Evolutionary conservation across 2,113 vertebrate species (phyloP), one percentile per base, ranked within the genome.

Genomic region (Antigone vipio): DNA sequence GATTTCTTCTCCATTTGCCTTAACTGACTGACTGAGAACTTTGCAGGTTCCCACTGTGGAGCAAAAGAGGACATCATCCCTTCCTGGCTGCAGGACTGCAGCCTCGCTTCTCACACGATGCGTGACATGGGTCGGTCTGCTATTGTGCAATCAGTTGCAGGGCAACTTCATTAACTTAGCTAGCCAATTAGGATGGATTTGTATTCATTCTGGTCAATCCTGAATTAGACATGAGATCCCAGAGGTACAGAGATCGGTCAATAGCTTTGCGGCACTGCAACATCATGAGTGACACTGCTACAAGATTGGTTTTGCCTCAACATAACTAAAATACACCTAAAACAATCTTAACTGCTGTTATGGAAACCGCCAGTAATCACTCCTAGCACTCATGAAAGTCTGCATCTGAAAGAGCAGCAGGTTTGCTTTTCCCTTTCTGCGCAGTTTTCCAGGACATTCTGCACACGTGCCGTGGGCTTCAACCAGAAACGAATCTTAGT

Each of bases 151-250:
- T 73, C 45, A 45, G 56, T 10, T 49, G 40, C 49, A 74, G 88
- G 82, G 50, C 83, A 88, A 74, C 38, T 67, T 94, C 60, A 83
- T 95, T 95, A 84, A 90, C 64, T 88, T 42, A 35, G 84, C 53
- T 44, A 84, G 85, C 55, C 82, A 88, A 30, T 93, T 92, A 96
- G 88, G 64, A 92, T 77, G 68, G 82, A 86, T 92, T 55, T 80
- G 59, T 47, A 44, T 86, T 50, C 63, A 27, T 84, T 68, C 72
- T 71, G 67, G 82, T 95, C 90, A 85, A 59, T 88, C 79, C 82
- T 15, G 50, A 80, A 80, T 74, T 40, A 63, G 79, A 50, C 40
- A 9, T 6, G 85, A 90, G 79, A 85, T 94, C 75, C 90, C 82
- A 92, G 92, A 88, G 72, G 81, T 75, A 45, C 14, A 12, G 26